phyloP scores from a whole-genome alignment of 2,888 invertebrate genomes.

The Drosophila austrosaltans region DNA sequence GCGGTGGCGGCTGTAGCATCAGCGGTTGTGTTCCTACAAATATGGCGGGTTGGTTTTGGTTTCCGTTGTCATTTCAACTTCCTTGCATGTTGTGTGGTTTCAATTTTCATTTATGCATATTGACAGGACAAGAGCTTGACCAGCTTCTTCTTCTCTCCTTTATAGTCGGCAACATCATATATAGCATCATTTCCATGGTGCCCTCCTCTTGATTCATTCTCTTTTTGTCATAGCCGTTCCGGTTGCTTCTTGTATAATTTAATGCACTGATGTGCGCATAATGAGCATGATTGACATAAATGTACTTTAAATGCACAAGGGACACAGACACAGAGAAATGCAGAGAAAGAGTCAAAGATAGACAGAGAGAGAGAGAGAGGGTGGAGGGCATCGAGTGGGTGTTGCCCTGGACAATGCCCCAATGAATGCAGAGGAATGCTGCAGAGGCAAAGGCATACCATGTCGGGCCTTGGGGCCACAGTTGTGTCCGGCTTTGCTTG shows the following conservation, averaged over 20 bases:
- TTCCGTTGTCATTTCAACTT: conserved; percentile 63
- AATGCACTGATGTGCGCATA: conserved; percentile 75
- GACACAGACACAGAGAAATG: conserved; percentile 23
- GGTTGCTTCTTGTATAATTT: conserved; percentile 56
- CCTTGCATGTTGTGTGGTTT: conserved; percentile 45
- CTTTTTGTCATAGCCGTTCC: conserved; percentile 3
- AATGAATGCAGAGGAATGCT: conserved; percentile 13
- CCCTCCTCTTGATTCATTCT: conserved; percentile 1
- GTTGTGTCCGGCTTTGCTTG: conserved; percentile 55
- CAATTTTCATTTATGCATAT: conserved; percentile 55
- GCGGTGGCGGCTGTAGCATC: conserved; percentile 20
- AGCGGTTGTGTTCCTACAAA: conserved; percentile 41
- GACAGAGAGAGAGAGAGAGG: background rate
- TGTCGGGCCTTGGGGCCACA: conserved; percentile 39
- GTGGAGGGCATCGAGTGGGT: background rate
- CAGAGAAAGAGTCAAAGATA: background rate
- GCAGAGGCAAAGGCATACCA: conserved; percentile 4
- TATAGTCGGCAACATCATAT: background rate
- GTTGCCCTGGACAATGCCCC: conserved; percentile 11
- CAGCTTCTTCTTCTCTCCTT: conserved; percentile 23
- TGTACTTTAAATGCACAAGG: conserved; percentile 70
- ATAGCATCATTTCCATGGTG: background rate
- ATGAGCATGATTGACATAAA: conserved; percentile 76
- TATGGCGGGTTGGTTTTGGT: conserved; percentile 47
- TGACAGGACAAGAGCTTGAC: conserved; percentile 32